Conservation (phyloP, 2,113 vertebrate genomes). For the Atractosteus spatula region DNA sequence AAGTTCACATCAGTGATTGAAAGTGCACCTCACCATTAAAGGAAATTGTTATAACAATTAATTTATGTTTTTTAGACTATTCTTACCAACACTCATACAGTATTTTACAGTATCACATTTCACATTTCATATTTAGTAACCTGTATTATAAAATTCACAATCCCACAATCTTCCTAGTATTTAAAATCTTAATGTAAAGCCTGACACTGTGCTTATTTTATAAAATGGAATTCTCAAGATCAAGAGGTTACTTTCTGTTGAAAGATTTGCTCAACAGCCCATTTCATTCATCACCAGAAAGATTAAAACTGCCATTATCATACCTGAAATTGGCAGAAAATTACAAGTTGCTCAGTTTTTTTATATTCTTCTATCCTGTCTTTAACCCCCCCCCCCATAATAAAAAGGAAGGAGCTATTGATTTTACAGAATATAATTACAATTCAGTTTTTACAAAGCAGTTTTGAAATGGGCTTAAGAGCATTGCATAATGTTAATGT, state of each 20-base stretch:
- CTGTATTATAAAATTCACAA: not conserved
- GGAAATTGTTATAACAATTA: no score
- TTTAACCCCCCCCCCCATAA: no score
- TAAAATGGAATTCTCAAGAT: constrained; percentile 10
- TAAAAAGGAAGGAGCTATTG: no score
- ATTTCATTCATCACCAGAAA: constrained; percentile 35
- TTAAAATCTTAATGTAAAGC: not conserved
- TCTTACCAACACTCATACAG: no score
- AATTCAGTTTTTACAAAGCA: constrained; percentile 39
- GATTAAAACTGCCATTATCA: constrained; percentile 51
- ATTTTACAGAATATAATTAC: constrained; percentile 11
- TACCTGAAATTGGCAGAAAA: constrained; percentile 43
- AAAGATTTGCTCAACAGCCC: constrained; percentile 42
- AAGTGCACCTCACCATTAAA: no score
- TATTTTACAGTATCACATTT: not conserved
- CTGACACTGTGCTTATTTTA: not conserved
- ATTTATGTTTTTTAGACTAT: no score
- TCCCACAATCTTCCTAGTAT: not conserved
- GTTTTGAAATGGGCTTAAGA: constrained; percentile 41
- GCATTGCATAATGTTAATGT: not conserved
- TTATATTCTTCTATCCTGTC: constrained; percentile 40
- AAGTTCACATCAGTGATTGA: no score
- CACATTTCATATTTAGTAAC: not conserved
- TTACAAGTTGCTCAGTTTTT: constrained; percentile 39
- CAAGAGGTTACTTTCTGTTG: constrained; percentile 39